Percentiles rank a stretch among this genome's conserved stretches.
Evolutionary conservation across 2,113 vertebrate genomes (phyloP).

Genomic region (Silurus glanis): DNA sequence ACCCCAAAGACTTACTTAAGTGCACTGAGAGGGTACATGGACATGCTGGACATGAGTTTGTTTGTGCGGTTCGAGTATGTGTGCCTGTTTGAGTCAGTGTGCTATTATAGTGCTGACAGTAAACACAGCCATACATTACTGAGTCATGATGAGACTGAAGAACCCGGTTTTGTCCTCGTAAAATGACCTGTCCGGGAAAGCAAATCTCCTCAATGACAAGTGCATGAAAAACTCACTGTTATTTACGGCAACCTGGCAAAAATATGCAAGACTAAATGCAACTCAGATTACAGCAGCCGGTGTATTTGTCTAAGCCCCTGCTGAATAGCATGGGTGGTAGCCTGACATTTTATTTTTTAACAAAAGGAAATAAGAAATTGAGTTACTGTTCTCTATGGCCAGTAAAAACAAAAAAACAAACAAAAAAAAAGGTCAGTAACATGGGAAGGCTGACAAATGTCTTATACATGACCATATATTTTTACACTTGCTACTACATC

Average conservation of each 20-base stretch:
- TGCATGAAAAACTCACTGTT: not conserved
- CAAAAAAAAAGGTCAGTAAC: not conserved
- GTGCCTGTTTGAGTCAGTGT: not conserved
- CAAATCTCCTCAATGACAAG: not conserved
- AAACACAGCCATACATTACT: conserved; percentile 15
- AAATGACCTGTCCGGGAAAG: not conserved
- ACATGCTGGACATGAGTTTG: not conserved
- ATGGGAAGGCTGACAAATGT: not conserved
- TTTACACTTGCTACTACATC: not conserved
- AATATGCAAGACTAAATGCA: not conserved
- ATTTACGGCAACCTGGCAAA: not conserved
- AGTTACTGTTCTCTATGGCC: not conserved
- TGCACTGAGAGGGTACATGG: conserved; percentile 2
- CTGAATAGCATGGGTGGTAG: not conserved
- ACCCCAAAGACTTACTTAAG: conserved; percentile 24
- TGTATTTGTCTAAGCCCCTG: not conserved
- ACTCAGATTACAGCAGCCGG: not conserved
- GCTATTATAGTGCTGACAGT: conserved; percentile 5
- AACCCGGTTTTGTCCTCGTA: not conserved
- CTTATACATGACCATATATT: not conserved
- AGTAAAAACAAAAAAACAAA: not conserved
- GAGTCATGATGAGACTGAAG: conserved; percentile 8
- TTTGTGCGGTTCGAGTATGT: not conserved
- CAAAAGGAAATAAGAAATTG: not conserved
- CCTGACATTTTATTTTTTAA: not conserved